phyloP scores from a whole-genome alignment of 2,797 vertebrate species.

The Sternotherus odoratus region DNA sequence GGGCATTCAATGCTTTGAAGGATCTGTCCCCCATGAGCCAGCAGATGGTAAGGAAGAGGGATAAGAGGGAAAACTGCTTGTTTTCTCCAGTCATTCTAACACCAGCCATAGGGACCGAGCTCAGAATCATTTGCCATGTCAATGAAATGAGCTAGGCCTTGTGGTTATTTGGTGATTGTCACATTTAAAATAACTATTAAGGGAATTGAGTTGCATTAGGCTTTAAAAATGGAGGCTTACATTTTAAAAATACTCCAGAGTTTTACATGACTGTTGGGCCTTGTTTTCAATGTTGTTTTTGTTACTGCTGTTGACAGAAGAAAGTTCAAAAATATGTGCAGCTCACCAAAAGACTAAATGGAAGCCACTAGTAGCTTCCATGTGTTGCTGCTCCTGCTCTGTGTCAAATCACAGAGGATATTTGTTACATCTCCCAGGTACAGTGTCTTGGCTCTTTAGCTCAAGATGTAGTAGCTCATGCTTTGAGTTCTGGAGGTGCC shows the following conservation, averaged over 20 bases:
- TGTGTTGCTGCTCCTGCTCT: not conserved
- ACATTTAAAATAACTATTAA: not conserved
- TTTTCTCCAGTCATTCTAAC: not conserved
- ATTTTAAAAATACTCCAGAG: not conserved
- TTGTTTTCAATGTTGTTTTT: not conserved
- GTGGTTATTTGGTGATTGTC: not conserved
- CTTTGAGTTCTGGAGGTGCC: not conserved
- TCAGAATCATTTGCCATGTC: not conserved
- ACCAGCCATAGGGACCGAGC: not conserved
- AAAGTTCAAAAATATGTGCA: not conserved
- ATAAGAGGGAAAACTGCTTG: not conserved
- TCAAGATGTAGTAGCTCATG: not conserved
- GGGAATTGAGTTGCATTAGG: not conserved
- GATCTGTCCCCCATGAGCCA: not conserved
- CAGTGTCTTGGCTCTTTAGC: not conserved
- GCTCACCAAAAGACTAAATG: too few species aligned
- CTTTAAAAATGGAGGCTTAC: not conserved
- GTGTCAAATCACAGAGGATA: not conserved
- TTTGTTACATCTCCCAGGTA: not conserved
- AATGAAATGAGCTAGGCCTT: not conserved
- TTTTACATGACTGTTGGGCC: not conserved
- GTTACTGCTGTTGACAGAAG: not conserved
- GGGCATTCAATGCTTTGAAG: not conserved
- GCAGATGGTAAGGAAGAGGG: not conserved
- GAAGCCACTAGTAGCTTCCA: not conserved